Evolutionary conservation across 2,797 vertebrate genomes (phyloP).

Genomic region (Macrochelys suwanniensis): DNA sequence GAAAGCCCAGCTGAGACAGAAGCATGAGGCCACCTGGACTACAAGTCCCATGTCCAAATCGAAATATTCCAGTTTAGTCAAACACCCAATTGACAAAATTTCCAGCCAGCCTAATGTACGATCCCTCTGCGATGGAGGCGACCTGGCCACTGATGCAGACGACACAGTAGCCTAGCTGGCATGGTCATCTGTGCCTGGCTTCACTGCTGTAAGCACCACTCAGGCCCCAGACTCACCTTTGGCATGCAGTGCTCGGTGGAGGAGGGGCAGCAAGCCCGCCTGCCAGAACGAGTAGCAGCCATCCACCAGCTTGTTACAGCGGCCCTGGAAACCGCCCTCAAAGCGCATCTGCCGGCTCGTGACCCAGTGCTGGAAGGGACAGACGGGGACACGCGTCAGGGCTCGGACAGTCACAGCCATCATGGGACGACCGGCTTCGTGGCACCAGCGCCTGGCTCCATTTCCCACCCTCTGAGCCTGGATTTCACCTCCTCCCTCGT

Average conservation of each 20-base stretch:
- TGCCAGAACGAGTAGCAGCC: conserved; percentile 99
- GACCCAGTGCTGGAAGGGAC: conserved; percentile 89
- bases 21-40: rapidly evolving
- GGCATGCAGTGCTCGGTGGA: conserved; percentile 91
- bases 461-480: not conserved
- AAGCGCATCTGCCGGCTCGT: conserved; percentile 94
- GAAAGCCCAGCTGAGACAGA: no score
- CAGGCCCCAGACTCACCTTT: conserved; percentile 82
- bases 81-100: no score
- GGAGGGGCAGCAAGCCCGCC: conserved; percentile 92
- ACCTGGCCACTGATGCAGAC: not conserved
- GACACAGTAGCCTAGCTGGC: not conserved
- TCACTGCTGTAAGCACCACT: rapidly evolving
- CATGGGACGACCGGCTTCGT: rapidly evolving
- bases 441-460: not conserved
- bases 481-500: not conserved
- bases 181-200: not conserved
- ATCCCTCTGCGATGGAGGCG: not conserved
- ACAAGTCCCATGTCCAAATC: not conserved
- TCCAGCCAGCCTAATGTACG: no score
- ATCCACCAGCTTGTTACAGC: conserved; percentile 97
- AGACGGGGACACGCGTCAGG: not conserved
- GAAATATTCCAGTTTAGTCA: no score
- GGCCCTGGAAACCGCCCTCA: conserved; percentile 97
- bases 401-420: not conserved